Percentiles rank a stretch among this genome's conserved stretches.
These are phyloP conservation scores for Heliconius congener DNA, from an alignment of 1,140 invertebrate species.

Conservation along the genomic window DNA sequence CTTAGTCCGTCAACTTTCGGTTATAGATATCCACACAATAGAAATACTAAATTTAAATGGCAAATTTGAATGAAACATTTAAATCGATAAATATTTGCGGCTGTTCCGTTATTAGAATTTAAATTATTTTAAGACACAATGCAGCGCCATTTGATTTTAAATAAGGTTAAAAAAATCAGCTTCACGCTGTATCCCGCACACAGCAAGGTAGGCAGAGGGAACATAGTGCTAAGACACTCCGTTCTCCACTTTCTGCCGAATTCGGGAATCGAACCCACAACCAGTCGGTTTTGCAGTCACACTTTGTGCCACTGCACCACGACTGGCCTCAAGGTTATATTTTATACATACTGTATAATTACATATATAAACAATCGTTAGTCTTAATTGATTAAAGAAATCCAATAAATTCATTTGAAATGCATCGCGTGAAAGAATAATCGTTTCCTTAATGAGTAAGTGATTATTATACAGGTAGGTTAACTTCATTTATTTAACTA, in stretches of 20 bases:
- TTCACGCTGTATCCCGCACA: too few species aligned
- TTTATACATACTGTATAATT: background rate
- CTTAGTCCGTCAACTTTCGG: conserved; percentile 41
- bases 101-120: background rate
- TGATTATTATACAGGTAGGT: too few species aligned
- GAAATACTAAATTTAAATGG: background rate
- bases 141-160: background rate
- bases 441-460: background rate
- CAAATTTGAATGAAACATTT: background rate
- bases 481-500: too few species aligned
- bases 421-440: background rate
- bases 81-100: background rate
- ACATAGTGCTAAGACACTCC: too few species aligned
- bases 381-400: too few species aligned
- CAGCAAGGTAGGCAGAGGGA: too few species aligned
- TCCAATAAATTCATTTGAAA: background rate
- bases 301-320: too few species aligned
- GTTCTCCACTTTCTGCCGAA: too few species aligned
- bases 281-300: too few species aligned
- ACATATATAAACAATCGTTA: background rate
- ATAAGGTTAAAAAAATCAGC: too few species aligned
- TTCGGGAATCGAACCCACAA: too few species aligned
- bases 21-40: conserved; percentile 13
- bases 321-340: too few species aligned
- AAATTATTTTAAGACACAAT: background rate